These are phyloP conservation scores for Stichopus chloronotus DNA, from an alignment of 35 echinoderm and acorn worm genomes.

Conservation along the genomic window DNA sequence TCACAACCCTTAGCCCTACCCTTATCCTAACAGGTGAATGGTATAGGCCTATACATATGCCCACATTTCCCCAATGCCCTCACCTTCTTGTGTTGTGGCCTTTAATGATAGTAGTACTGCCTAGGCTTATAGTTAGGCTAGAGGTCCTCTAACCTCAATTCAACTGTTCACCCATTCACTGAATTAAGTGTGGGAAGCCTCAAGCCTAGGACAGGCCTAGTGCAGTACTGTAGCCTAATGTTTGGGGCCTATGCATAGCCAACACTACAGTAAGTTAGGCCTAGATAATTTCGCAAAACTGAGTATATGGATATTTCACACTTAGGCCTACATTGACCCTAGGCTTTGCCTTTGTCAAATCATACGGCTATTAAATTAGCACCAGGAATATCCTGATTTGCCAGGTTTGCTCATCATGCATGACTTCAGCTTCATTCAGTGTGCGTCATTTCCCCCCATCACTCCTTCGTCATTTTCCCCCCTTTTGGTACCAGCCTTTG, in stretches of 20 bases:
- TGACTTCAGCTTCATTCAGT: conserved; percentile 53
- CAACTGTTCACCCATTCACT: too few relatives aligned
- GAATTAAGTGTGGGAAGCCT: not conserved
- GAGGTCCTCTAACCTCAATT: not conserved
- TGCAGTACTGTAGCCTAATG: conserved; percentile 49
- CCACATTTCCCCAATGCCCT: conserved; percentile 37
- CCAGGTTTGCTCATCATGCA: conserved; percentile 5
- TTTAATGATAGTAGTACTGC: conserved; percentile 26
- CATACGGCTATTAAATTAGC: conserved; percentile 34
- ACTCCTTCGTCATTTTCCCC: conserved; percentile 32
- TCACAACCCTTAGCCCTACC: conserved; percentile 48
- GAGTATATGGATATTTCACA: conserved; percentile 40
- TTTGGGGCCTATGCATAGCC: conserved; percentile 45
- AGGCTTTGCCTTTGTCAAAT: conserved; percentile 37
- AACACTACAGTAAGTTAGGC: not conserved
- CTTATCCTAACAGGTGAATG: conserved; percentile 21
- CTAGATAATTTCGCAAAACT: too few relatives aligned
- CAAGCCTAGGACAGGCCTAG: conserved; percentile 35
- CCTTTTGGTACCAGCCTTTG: conserved; percentile 9
- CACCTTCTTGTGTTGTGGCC: conserved; percentile 33
- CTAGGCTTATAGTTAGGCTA: conserved; percentile 4
- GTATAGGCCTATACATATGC: not conserved
- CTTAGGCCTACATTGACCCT: not conserved
- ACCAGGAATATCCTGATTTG: conserved; percentile 36
- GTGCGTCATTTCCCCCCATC: conserved; percentile 56